Base-by-base conservation (phyloP, 2,888 invertebrate genomes). In the Crocallis elinguaria region DNA sequence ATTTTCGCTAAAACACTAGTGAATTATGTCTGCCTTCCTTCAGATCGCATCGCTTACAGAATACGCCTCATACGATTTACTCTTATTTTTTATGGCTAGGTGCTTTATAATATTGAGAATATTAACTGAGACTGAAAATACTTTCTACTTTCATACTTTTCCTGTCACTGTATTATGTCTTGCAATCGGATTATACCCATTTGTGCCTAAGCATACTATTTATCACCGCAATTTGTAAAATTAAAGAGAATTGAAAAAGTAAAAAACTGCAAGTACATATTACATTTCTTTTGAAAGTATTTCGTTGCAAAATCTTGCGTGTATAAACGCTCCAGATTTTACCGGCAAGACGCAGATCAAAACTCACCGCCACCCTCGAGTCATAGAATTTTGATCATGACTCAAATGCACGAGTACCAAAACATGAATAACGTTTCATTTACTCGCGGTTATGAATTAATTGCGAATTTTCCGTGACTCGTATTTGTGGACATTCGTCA, bases 1-100 rank as follows among this genome's bases (percentile, higher is more conserved):
- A 64, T 73, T 69, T 67, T 69, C 30, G 62, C 62, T 66, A 65
- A 65, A 69, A 60, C 60, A 66, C 54, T 52, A 49, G 52, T 63
- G 62, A 66, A 56, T 57, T 66, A 64, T 66, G 49, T 35, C 43
- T 38, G 50, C 48, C 37, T 42, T 44, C 21, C 44, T 51, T 32
- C 27, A 49, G 46, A 49, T 42, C 38, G 38, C 33, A 41, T 39
- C 46, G 35, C 9, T 27, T 11, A 23, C 17, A 11, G 25, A 36
- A 17, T 41, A 23, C 38, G 42, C 16, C 14, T 44, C 3, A 9
- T 33, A 33, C 39, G 32, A 39, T 33, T 33, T 13, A n/a, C 16
- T 21, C 42, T 12, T 33, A 33, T 13, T n/a, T 41, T 13, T 9
- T 6, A 13, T 35, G 8, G 39, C 12, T 27, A 25, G 38, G 27